Conservation (phyloP, 1,140 invertebrate species). For the Helicoverpa zea region DNA sequence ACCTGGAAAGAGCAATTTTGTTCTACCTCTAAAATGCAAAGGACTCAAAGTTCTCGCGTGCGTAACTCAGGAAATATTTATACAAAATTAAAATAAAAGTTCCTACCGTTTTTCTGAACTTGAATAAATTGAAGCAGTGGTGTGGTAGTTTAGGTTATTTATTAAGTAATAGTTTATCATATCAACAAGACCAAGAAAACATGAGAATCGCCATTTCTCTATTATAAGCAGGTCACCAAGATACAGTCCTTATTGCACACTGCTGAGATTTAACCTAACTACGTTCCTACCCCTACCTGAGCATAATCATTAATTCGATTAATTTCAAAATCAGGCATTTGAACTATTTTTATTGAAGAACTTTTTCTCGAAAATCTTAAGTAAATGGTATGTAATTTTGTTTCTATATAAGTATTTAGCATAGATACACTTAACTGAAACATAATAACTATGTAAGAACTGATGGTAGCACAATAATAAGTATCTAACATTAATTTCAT, state of each 20-base stretch:
- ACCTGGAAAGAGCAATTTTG: slow-evolving; percentile 69
- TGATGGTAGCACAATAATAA: neutral
- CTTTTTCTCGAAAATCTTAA: too few relatives aligned
- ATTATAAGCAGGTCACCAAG: too few relatives aligned
- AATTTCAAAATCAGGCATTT: too few relatives aligned
- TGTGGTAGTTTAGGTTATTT: neutral
- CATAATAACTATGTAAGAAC: neutral
- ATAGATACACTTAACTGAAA: neutral
- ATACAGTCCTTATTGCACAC: too few relatives aligned
- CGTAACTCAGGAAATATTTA: slow-evolving; percentile 44
- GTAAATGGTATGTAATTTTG: too few relatives aligned
- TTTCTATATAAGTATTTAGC: too few relatives aligned
- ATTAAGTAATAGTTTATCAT: neutral
- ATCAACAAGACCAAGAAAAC: too few relatives aligned
- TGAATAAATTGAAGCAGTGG: neutral
- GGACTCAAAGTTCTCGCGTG: slow-evolving; percentile 52
- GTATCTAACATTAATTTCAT: slow-evolving; percentile 54
- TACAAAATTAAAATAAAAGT: slow-evolving; percentile 13
- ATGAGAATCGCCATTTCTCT: too few relatives aligned
- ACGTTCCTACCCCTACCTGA: too few relatives aligned
- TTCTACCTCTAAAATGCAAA: slow-evolving; percentile 40
- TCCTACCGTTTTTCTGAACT: slow-evolving; percentile 12
- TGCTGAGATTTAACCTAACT: too few relatives aligned
- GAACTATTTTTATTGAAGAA: too few relatives aligned
- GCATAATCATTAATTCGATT: too few relatives aligned